A percentile compares a stretch with the other conserved stretches of the same genome.
Conservation (phyloP, 2,113 vertebrate genomes). For the Colinus virginianus region DNA sequence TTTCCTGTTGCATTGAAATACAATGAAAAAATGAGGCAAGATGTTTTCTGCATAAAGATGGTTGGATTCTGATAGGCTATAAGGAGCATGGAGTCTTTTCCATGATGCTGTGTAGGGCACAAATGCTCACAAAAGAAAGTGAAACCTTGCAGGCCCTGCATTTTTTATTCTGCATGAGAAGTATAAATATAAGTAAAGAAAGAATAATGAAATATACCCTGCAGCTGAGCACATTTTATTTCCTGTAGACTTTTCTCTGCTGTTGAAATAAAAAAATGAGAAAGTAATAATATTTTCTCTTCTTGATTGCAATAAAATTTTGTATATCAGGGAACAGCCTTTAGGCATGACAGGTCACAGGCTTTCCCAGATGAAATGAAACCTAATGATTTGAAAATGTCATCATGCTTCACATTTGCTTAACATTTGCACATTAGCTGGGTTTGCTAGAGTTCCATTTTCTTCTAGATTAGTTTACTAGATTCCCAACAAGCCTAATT, state of each 20-base stretch:
- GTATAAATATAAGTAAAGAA: not conserved
- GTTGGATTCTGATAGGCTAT: not conserved
- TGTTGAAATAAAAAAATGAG: conserved; percentile 44
- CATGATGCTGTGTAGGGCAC: not conserved
- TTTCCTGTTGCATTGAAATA: not conserved
- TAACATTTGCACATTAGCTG: conserved; percentile 42
- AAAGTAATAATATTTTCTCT: conserved; percentile 57
- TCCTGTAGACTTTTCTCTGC: not conserved
- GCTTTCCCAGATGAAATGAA: conserved; percentile 52
- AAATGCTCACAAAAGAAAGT: not conserved
- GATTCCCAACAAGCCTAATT: conserved; percentile 32
- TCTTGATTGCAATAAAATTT: conserved; percentile 19
- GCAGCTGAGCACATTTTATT: not conserved
- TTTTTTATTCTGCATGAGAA: not conserved
- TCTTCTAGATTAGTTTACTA: conserved; percentile 29
- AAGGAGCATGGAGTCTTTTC: not conserved
- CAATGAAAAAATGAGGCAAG: not conserved
- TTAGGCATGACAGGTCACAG: conserved; percentile 1
- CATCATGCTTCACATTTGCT: conserved; percentile 16
- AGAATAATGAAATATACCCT: conserved; percentile 35
- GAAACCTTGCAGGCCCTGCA: not conserved
- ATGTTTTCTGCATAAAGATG: not conserved
- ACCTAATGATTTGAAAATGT: conserved; percentile 9
- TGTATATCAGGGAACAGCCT: conserved; percentile 45
- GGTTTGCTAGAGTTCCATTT: conserved; percentile 56